Conservation (phyloP, 2,113 vertebrate genomes). For the Paracanthobrama guichenoti region DNA sequence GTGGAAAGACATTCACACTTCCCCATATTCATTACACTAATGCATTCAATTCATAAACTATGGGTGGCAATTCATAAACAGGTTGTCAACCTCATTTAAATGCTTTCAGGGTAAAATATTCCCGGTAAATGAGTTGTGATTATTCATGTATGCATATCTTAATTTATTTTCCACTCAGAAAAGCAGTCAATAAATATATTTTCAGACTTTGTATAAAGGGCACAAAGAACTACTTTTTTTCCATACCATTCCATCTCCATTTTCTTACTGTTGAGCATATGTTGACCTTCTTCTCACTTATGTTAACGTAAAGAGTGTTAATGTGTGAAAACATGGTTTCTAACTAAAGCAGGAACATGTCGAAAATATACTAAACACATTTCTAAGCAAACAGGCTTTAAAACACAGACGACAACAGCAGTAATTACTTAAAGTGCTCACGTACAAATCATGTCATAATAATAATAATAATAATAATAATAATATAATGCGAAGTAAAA, state of each 20-base stretch:
- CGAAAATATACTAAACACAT: neutral
- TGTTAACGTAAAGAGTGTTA: neutral
- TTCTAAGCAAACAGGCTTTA: neutral
- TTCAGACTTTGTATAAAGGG: constrained; percentile 9
- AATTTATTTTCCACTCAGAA: constrained; percentile 59
- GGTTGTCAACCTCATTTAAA: constrained; percentile 61
- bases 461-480: neutral
- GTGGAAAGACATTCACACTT: constrained; percentile 45
- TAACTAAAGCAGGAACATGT: neutral
- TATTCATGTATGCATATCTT: constrained; percentile 64
- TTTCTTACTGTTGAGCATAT: constrained; percentile 20
- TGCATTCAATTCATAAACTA: constrained; percentile 59
- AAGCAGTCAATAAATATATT: constrained; percentile 46
- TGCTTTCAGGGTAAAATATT: constrained; percentile 54
- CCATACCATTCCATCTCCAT: neutral
- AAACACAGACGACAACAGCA: neutral
- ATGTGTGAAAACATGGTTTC: constrained; percentile 12
- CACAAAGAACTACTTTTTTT: constrained; percentile 1
- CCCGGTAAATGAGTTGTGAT: constrained; percentile 52
- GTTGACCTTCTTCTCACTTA: constrained; percentile 11
- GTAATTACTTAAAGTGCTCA: neutral
- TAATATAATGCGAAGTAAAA: neutral
- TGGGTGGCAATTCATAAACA: constrained; percentile 58
- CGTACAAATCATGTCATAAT: neutral
- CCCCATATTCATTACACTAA: constrained; percentile 56